These are phyloP conservation scores for Eilema sororculum DNA, from an alignment of 2,888 invertebrate genomes.

Conservation along the genomic window DNA sequence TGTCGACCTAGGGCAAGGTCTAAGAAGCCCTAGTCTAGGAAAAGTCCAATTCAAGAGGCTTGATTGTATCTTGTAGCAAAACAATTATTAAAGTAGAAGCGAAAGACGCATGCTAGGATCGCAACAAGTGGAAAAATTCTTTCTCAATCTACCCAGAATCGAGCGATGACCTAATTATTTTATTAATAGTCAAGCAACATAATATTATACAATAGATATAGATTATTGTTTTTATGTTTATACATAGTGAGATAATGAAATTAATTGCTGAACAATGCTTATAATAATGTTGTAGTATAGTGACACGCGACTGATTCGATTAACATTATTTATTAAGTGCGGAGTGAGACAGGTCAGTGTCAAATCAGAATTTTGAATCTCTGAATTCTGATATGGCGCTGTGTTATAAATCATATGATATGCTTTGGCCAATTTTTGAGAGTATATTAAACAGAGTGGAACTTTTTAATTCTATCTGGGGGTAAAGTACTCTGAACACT, in stretches of 20 bases:
- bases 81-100: no score
- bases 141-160: neutral
- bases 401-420: no score
- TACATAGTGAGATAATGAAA: neutral
- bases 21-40: no score
- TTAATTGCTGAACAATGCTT: neutral
- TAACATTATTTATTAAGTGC: neutral
- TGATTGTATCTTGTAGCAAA: no score
- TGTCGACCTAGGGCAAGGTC: no score
- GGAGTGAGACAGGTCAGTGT: conserved; percentile 1
- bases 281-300: neutral
- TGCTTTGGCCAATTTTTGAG: no score
- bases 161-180: neutral
- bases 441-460: no score
- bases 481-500: no score
- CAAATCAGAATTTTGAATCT: neutral
- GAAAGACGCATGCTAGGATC: no score
- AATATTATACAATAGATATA: neutral
- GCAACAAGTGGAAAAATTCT: no score
- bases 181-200: neutral
- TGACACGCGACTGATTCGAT: neutral
- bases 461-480: no score
- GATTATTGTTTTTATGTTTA: neutral
- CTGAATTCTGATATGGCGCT: neutral
- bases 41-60: no score